A percentile compares a stretch with the other conserved stretches of the same genome.
Evolutionary conservation across 2,113 vertebrate species (phyloP).

Genomic region (Pao palembangensis): DNA sequence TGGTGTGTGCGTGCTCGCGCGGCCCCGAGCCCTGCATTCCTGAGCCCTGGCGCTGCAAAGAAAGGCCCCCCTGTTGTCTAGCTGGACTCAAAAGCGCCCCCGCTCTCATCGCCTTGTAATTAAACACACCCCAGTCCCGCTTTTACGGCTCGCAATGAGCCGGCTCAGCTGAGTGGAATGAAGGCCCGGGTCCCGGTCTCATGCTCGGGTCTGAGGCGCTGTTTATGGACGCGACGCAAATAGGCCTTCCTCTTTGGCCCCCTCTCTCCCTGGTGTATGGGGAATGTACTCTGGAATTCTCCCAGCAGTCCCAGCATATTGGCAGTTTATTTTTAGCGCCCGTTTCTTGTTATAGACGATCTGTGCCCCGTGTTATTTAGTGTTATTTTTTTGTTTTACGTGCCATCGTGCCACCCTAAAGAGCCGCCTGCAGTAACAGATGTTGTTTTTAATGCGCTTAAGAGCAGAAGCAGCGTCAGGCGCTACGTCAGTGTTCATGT

Average conservation of each 20-base stretch:
- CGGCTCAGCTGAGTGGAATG: not conserved
- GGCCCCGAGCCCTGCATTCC: conserved; percentile 33
- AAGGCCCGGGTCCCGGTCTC: conserved; percentile 8
- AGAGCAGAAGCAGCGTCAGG: too few relatives aligned
- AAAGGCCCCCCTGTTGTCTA: conserved; percentile 56
- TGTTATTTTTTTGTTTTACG: conserved; percentile 44
- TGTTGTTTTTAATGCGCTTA: not conserved
- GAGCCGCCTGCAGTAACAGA: conserved; percentile 37
- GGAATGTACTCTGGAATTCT: conserved; percentile 74
- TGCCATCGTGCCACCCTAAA: conserved; percentile 46
- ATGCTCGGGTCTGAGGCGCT: not conserved
- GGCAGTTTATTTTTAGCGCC: conserved; percentile 70
- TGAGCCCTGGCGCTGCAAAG: conserved; percentile 25
- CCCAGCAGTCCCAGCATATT: conserved; percentile 64
- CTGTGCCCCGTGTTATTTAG: conserved; percentile 50
- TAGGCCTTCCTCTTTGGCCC: conserved; percentile 57
- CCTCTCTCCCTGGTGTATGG: conserved; percentile 42
- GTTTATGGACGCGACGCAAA: conserved; percentile 56
- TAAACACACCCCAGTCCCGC: conserved; percentile 23
- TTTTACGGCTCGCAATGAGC: not conserved
- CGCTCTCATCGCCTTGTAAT: conserved; percentile 62
- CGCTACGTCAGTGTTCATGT: too few relatives aligned
- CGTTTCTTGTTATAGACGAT: conserved; percentile 57
- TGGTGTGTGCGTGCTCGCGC: conserved; percentile 21
- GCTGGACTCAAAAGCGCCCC: conserved; percentile 39